Evolutionary conservation across 2,113 vertebrate genomes (phyloP), one percentile per base, ranked within the genome.

Genomic region (Hippotragus niger): DNA sequence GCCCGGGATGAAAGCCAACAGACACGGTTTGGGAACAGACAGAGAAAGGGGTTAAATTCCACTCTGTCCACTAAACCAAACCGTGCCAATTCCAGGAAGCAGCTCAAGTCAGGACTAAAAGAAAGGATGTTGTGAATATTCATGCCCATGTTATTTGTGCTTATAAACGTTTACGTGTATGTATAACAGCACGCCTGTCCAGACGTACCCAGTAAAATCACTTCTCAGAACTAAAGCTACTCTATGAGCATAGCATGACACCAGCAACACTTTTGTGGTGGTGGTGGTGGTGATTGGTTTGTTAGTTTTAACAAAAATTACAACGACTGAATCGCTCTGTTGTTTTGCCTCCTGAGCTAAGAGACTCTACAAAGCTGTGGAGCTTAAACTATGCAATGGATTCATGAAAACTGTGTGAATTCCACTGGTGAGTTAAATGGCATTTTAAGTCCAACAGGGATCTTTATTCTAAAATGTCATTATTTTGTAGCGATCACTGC

Each of bases 221-320:
- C 64, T 17, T 31, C 93, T 43, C 1, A 2, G 92, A 93, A 96
- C 88, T 94, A 95, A 96, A 40, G 86, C 78, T 31, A 27, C 62
- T 78, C 71, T 58, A 27, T 76, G 43, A 89, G 57, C 15, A 6
- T 0, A 31, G 47, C 60, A 40, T 33, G 27, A 33, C 27, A 31
- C 52, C 33, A 5, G 58, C 13, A 87, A 50, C 87, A 47, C 25
- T 29, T 31, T 29, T 43, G 71, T 13, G 7, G 45, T 52, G 33
- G 60, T 36, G 83, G 55, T 27, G 8, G 55, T 16, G 13, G 45
- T 11, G 3, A 62, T 17, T n/a, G 17, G 50, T 78, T 95, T 87
- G 50, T 6, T 78, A 50, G 27, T 91, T 91, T 87, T 85, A 60
- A 67, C 23, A 71, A 83, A 71, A 88, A 80, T 17, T 9, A 50